Conservation (phyloP, 1,140 invertebrate species). For the Drosophila lini region DNA sequence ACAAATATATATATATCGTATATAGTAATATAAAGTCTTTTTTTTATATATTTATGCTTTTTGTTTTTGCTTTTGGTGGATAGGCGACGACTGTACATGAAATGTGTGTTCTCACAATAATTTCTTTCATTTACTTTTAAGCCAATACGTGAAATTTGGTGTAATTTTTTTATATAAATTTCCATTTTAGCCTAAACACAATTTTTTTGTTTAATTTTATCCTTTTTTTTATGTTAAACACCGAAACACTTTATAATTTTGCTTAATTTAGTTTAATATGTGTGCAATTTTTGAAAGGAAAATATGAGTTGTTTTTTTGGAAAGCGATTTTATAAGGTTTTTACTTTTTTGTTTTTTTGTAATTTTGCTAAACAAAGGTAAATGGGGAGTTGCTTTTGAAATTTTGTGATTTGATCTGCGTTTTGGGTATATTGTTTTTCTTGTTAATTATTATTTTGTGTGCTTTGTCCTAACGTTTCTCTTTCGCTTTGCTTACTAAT, state of each 20-base stretch:
- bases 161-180: conserved; percentile 35
- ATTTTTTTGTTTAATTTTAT: conserved; percentile 25
- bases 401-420: conserved; percentile 48
- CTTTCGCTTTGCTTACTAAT: conserved; percentile 70
- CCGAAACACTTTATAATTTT: conserved; percentile 68
- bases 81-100: conserved; percentile 48
- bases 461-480: conserved; percentile 74
- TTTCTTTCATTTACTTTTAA: conserved; percentile 23
- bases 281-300: conserved; percentile 16
- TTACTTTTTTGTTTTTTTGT: conserved; percentile 3
- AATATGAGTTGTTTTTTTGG: conserved; percentile 17
- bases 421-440: conserved; percentile 38
- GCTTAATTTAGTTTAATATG: conserved; percentile 43
- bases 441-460: conserved; percentile 79
- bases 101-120: conserved; percentile 47
- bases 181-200: conserved; percentile 60
- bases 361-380: conserved; percentile 8
- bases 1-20: conserved; percentile 63
- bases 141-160: conserved; percentile 29
- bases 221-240: conserved; percentile 48
- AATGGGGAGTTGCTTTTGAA: conserved; percentile 21
- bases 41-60: conserved; percentile 39
- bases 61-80: conserved; percentile 27
- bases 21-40: conserved; percentile 51
- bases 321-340: conserved; percentile 17